Evolutionary conservation across 2,797 vertebrate species (phyloP).

Genomic region (Lerista edwardsae): DNA sequence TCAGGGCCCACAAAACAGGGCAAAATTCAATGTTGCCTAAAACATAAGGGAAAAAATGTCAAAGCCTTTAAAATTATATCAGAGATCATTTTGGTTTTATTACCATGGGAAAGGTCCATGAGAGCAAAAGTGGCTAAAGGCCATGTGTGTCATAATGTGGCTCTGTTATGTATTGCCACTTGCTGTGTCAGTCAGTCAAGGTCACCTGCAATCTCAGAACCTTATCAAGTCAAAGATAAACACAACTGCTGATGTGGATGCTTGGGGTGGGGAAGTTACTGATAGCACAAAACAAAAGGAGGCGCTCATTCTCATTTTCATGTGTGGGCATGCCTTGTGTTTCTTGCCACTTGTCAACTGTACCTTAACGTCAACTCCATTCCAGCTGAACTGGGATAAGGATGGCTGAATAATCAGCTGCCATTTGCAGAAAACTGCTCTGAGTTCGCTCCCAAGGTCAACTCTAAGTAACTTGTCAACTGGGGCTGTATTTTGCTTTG

Average conservation of each 20-base stretch:
- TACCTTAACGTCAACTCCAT: background rate
- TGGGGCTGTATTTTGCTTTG: slow-evolving; percentile 32
- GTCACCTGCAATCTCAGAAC: background rate
- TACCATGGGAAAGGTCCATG: too few species aligned
- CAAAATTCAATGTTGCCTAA: too few species aligned
- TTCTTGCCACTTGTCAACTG: background rate
- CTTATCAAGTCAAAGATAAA: background rate
- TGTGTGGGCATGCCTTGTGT: background rate
- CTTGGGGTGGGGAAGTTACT: too few species aligned
- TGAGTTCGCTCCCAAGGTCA: slow-evolving; percentile 21
- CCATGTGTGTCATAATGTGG: too few species aligned
- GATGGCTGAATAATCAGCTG: background rate
- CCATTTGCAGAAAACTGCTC: background rate
- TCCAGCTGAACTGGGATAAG: background rate
- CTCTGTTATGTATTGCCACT: background rate
- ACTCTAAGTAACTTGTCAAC: slow-evolving; percentile 10
- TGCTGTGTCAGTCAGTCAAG: background rate
- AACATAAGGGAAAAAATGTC: too few species aligned
- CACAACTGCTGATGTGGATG: background rate
- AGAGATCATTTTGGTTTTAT: too few species aligned
- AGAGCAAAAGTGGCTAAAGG: too few species aligned
- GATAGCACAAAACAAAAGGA: background rate
- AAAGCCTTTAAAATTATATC: too few species aligned
- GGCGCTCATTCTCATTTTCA: background rate
- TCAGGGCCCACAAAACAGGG: too few species aligned